These are phyloP conservation scores for Danaus chrysippus DNA, from an alignment of 2,888 invertebrate species.

Conservation along the genomic window DNA sequence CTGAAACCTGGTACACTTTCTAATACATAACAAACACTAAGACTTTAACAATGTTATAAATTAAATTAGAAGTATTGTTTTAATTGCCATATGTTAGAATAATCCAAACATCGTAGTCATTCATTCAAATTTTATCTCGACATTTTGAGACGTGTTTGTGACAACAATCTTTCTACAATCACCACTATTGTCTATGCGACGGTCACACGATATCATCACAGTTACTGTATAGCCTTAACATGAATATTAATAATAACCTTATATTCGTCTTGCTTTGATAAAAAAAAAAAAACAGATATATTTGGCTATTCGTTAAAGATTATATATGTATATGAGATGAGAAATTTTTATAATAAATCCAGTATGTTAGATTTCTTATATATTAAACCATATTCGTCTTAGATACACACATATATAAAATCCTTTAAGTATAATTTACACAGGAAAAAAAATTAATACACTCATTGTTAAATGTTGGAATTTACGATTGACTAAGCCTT, in stretches of 20 bases:
- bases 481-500: too few relatives aligned
- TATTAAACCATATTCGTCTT: too few relatives aligned
- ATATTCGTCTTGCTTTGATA: neutral
- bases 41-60: neutral
- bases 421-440: too few relatives aligned
- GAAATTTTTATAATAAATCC: too few relatives aligned
- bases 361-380: too few relatives aligned
- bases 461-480: too few relatives aligned
- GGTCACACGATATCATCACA: conserved; percentile 4
- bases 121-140: conserved; percentile 2
- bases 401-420: too few relatives aligned
- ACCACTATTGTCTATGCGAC: neutral
- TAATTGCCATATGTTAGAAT: too few relatives aligned
- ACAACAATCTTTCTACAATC: conserved; percentile 4
- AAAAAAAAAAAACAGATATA: neutral
- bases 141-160: conserved; percentile 2
- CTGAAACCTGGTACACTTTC: neutral
- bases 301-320: too few relatives aligned
- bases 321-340: too few relatives aligned
- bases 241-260: conserved; percentile 1
- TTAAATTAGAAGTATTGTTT: too few relatives aligned
- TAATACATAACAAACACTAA: neutral
- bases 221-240: neutral
- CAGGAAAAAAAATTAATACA: too few relatives aligned
- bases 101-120: neutral